Evolutionary conservation across 2,113 vertebrate species (phyloP), one percentile per base, ranked within the genome.

Genomic region (Istiophorus platypterus): DNA sequence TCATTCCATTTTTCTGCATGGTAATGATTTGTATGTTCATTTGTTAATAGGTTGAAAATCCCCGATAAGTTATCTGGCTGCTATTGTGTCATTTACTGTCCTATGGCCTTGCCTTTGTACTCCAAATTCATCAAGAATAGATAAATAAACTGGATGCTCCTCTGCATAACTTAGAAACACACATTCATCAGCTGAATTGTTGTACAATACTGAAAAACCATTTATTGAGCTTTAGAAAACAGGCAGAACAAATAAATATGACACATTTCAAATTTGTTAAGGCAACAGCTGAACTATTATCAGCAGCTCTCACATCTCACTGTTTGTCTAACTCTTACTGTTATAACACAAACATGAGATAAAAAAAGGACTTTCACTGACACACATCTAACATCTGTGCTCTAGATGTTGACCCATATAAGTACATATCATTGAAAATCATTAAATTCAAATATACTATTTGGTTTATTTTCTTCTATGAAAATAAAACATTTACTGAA

Each of bases 201-300:
- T 13, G 49, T 3, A 18, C 20, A 76, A 5, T 20, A 24, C 22
- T 26, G 26, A 51, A 41, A 31, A 75, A 34, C 1, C 0, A 31
- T 68, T 68, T 61, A 81, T 22, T 75, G 56, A 39, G n/a, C 22
- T 67, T 66, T 5, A 29, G 4, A 64, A 45, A 67, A 27, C 2
- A 56, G 42, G 7, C 67, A 57, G 5, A 76, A 68, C 63, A 69
- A 54, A 81, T 62, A 81, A 64, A 82, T 64, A 82, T 6, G 37
- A 56, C 0, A 62, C 26, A 62, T 56, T 45, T 18, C 56, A 39
- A 56, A 63, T 22, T n/a, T 39, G 49, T 76, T 47, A 70, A 47
- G 64, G 71, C 31, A 67, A n/a, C 41, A 27, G 41, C 57, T 9
- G 41, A 37, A 0, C 1, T 41, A 18, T 71, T 34, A 56, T 42